Evolutionary conservation across 2,797 vertebrate genomes (phyloP).

Genomic region (Uromys caudimaculatus): DNA sequence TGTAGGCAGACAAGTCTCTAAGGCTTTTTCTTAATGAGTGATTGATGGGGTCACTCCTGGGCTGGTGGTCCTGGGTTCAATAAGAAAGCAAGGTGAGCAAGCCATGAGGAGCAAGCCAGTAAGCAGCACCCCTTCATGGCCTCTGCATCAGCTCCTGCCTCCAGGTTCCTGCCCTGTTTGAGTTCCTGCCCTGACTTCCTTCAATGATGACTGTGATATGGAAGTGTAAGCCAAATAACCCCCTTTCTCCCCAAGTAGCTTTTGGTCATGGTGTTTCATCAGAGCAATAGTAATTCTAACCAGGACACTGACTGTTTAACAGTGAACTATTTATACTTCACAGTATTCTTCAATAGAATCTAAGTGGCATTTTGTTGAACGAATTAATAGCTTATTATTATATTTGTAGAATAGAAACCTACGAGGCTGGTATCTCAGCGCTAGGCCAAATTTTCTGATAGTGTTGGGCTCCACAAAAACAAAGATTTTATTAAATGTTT

Average conservation of each 20-base stretch:
- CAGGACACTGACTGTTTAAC: neutral
- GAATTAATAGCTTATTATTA: neutral
- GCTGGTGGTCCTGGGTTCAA: neutral
- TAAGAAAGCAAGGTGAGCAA: neutral
- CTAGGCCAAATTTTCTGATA: constrained; percentile 13
- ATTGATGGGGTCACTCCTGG: neutral
- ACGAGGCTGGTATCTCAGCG: neutral
- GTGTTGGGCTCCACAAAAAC: constrained; percentile 36
- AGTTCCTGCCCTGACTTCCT: neutral
- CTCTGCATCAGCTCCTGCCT: neutral
- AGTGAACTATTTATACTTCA: neutral
- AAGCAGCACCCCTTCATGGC: neutral
- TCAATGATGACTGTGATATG: neutral
- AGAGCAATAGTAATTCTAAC: neutral
- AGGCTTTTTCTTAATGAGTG: neutral
- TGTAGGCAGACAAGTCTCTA: neutral
- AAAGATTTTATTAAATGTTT: constrained; percentile 46
- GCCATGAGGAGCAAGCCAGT: neutral
- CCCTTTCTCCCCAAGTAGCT: neutral
- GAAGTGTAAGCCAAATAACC: neutral
- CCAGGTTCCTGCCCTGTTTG: neutral
- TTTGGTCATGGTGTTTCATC: neutral
- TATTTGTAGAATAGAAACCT: neutral
- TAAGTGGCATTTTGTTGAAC: neutral
- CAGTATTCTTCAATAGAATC: no score